phyloP scores from a whole-genome alignment of 2,113 vertebrate species.

The Leptodactylus fuscus region DNA sequence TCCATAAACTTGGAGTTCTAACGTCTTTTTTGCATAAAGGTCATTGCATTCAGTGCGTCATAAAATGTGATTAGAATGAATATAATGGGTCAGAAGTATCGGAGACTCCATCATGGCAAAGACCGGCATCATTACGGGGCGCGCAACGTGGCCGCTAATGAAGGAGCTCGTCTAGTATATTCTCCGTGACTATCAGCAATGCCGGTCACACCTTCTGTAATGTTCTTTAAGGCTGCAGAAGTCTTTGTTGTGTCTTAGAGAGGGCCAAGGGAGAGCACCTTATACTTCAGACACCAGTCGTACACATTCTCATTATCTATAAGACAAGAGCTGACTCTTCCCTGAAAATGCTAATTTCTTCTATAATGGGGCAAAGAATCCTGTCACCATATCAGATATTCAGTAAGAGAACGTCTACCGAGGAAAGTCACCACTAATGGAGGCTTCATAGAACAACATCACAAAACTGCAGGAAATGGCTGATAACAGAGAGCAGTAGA shows the following conservation, averaged over 20 bases:
- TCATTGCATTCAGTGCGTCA: neutral
- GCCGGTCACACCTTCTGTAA: neutral
- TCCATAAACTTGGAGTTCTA: too few species aligned
- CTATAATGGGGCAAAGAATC: neutral
- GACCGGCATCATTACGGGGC: neutral
- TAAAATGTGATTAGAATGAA: neutral
- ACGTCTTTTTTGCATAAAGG: too few species aligned
- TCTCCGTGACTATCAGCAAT: neutral
- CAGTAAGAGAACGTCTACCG: slow-evolving; percentile 3
- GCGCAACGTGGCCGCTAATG: neutral
- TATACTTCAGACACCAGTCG: slow-evolving; percentile 13
- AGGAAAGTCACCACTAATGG: slow-evolving; percentile 10
- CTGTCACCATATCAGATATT: neutral
- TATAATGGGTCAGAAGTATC: slow-evolving; percentile 45
- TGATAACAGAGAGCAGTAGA: too few species aligned
- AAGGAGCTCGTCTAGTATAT: neutral
- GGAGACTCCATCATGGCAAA: neutral
- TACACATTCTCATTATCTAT: slow-evolving; percentile 37
- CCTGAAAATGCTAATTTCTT: slow-evolving; percentile 16
- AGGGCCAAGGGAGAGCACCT: neutral
- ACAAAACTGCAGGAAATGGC: too few species aligned
- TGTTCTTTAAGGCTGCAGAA: neutral
- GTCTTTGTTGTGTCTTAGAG: slow-evolving; percentile 28
- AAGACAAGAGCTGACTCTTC: neutral
- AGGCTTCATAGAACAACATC: slow-evolving; percentile 1